Evolutionary conservation across 2,888 invertebrate genomes (phyloP).

Genomic region (Gortyna flavago): DNA sequence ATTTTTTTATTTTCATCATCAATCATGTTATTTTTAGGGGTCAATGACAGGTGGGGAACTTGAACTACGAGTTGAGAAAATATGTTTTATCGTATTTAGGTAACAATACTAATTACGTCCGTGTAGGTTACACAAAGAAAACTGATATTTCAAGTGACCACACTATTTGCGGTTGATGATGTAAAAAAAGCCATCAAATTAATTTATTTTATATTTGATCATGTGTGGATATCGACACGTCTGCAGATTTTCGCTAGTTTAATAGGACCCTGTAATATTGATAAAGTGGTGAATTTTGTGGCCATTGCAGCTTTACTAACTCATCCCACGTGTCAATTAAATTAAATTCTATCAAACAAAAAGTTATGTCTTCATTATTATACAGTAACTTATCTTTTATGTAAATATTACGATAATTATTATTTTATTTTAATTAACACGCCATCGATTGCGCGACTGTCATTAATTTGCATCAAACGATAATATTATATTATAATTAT

Average conservation of each 20-base stretch:
- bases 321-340: background rate
- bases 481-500: conserved; percentile 14
- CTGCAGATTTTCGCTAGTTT: background rate
- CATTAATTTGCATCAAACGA: conserved; percentile 22
- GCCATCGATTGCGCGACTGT: conserved; percentile 11
- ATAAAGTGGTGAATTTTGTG: background rate
- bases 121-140: no score
- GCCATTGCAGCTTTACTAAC: background rate
- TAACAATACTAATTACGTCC: no score
- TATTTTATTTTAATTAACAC: conserved; percentile 24
- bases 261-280: background rate
- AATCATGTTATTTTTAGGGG: no score
- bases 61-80: no score
- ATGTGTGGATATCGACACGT: background rate
- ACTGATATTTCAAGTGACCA: no score
- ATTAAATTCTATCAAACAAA: conserved; percentile 2
- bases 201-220: background rate
- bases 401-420: background rate
- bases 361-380: background rate
- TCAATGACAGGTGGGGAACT: no score
- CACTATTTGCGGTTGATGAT: no score
- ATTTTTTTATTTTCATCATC: no score
- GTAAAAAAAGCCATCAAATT: no score
- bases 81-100: no score
- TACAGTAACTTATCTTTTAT: background rate